These are phyloP conservation scores for Manduca sexta DNA, from an alignment of 1,140 invertebrate species.

Conservation along the genomic window DNA sequence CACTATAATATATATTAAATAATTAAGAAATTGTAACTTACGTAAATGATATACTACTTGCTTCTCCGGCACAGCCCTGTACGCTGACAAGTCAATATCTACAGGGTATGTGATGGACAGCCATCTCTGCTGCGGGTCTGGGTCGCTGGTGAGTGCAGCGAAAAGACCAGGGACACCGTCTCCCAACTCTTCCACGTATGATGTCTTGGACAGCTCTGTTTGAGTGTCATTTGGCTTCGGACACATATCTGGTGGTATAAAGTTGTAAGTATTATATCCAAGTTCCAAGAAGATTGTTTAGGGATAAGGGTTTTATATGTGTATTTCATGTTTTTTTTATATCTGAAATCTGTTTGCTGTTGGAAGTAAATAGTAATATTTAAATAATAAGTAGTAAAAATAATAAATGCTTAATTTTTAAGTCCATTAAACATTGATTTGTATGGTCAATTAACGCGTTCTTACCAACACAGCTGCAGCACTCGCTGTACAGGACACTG, in stretches of 20 bases:
- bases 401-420: too few species aligned
- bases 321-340: too few species aligned
- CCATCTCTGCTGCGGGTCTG: constrained; percentile 84
- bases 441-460: too few species aligned
- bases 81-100: constrained; percentile 70
- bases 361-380: too few species aligned
- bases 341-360: too few species aligned
- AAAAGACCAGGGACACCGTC: constrained; percentile 90
- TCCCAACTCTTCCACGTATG: constrained; percentile 89
- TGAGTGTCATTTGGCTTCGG: constrained; percentile 87
- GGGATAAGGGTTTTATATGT: too few species aligned
- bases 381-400: too few species aligned
- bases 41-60: constrained; percentile 81
- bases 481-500: constrained; percentile 91
- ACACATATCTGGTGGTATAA: constrained; percentile 83
- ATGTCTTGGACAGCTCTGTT: constrained; percentile 81
- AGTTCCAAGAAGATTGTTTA: neutral
- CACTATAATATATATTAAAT: neutral
- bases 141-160: constrained; percentile 84
- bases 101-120: constrained; percentile 85
- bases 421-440: too few species aligned
- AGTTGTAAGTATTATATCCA: neutral
- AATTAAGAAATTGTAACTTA: constrained; percentile 61
- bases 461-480: constrained; percentile 96
- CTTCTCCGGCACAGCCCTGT: constrained; percentile 71